These are phyloP conservation scores for Eremobia ochroleuca DNA, from an alignment of 2,888 invertebrate species.

Conservation along the genomic window DNA sequence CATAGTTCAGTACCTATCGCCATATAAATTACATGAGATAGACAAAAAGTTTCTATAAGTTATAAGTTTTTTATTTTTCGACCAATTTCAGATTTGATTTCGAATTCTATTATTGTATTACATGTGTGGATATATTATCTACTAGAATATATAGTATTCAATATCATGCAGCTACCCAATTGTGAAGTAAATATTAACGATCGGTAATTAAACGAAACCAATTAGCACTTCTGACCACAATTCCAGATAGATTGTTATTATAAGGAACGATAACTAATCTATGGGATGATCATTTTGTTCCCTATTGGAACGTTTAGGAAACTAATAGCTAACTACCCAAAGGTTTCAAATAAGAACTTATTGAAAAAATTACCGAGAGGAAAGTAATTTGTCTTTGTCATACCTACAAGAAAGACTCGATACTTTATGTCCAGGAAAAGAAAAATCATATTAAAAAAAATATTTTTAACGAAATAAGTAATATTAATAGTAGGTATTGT, in stretches of 20 bases:
- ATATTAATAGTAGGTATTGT: too few relatives aligned
- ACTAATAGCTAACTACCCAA: neutral
- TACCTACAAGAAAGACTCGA: neutral
- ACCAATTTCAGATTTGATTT: too few relatives aligned
- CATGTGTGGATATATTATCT: too few relatives aligned
- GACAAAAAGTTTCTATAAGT: too few relatives aligned
- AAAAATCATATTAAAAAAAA: too few relatives aligned
- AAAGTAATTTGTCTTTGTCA: neutral
- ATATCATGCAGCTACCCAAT: too few relatives aligned
- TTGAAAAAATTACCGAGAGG: neutral
- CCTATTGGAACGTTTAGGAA: neutral
- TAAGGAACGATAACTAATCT: neutral
- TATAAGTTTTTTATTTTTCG: too few relatives aligned
- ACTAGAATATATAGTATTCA: too few relatives aligned
- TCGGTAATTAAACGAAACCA: conserved; percentile 4
- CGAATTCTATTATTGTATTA: too few relatives aligned
- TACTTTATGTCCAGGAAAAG: neutral
- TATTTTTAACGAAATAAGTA: neutral
- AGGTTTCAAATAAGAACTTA: neutral
- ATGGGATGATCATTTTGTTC: neutral
- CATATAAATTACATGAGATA: too few relatives aligned
- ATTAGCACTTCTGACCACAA: conserved; percentile 9
- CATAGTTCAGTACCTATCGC: too few relatives aligned
- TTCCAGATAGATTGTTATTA: neutral
- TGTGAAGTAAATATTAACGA: neutral